phyloP scores from a whole-genome alignment of 1,140 invertebrate species.

The Hycleus phaleratus region DNA sequence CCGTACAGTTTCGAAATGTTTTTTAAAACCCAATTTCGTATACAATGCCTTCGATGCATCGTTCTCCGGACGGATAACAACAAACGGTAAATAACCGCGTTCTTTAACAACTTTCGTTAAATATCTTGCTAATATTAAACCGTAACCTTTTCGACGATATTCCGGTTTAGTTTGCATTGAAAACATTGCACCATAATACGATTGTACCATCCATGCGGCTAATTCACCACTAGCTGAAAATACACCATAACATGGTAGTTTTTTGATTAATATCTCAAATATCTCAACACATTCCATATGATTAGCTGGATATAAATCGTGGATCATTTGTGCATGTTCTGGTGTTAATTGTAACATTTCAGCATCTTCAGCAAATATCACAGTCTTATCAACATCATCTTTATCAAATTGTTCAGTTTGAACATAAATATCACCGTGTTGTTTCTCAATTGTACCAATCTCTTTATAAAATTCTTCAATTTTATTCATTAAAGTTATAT shows the following conservation, averaged over 20 bases:
- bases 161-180: slow-evolving; percentile 82
- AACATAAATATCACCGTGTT: slow-evolving; percentile 68
- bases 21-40: slow-evolving; percentile 69
- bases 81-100: slow-evolving; percentile 71
- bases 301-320: slow-evolving; percentile 76
- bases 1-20: slow-evolving; percentile 65
- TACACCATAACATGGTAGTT: slow-evolving; percentile 68
- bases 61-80: slow-evolving; percentile 78
- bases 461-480: slow-evolving; percentile 58
- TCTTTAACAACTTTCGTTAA: slow-evolving; percentile 59
- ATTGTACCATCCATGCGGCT: slow-evolving; percentile 80
- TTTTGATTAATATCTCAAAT: slow-evolving; percentile 67
- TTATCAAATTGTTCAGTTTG: slow-evolving; percentile 3
- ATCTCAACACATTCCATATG: slow-evolving; percentile 75
- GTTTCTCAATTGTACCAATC: slow-evolving; percentile 59
- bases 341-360: slow-evolving; percentile 62
- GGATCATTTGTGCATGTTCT: slow-evolving; percentile 69
- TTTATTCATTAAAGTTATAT: slow-evolving; percentile 64
- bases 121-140: slow-evolving; percentile 57
- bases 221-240: slow-evolving; percentile 58
- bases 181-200: slow-evolving; percentile 83
- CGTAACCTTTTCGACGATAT: slow-evolving; percentile 69
- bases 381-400: slow-evolving; percentile 10
- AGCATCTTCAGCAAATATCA: slow-evolving; percentile 49
- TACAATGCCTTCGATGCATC: slow-evolving; percentile 73